Evolutionary conservation across 2,797 vertebrate species (phyloP).

Genomic region (Pseudochirops corinnae): DNA sequence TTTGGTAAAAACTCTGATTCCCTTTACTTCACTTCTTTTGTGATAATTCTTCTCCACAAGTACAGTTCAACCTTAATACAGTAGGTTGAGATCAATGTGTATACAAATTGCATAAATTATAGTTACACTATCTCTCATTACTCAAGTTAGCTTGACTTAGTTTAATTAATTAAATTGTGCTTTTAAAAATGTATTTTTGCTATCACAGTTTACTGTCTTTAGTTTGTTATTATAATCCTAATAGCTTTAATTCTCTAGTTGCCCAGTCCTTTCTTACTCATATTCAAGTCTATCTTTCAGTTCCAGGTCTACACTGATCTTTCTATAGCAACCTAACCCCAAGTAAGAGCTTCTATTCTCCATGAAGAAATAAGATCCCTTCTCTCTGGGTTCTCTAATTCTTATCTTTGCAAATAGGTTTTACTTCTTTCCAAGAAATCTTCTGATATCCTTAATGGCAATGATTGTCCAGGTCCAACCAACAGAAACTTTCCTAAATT

Average conservation of each 20-base stretch:
- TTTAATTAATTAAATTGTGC: not conserved
- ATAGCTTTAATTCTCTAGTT: conserved; percentile 15
- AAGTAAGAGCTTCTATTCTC: not conserved
- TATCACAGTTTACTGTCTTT: conserved; percentile 16
- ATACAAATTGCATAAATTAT: not conserved
- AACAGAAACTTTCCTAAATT: conserved; percentile 13
- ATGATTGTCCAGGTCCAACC: not conserved
- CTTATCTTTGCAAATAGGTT: too few species aligned
- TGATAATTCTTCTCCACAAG: conserved; percentile 20
- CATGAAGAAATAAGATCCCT: conserved; percentile 17
- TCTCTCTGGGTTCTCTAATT: not conserved
- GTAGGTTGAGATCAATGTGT: conserved; percentile 15
- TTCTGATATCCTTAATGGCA: conserved; percentile 39
- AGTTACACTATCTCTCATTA: not conserved
- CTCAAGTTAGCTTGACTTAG: not conserved
- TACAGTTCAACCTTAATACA: conserved; percentile 15
- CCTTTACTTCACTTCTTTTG: conserved; percentile 35
- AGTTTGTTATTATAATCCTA: not conserved
- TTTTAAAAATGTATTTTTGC: not conserved
- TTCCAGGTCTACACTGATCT: conserved; percentile 14
- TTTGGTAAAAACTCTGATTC: not conserved
- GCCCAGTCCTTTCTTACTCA: conserved; percentile 36
- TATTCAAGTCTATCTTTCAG: not conserved
- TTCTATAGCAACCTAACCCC: conserved; percentile 19
- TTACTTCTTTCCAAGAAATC: conserved; percentile 18